Evolutionary conservation across 2,797 vertebrate species (phyloP).

Genomic region (Takifugu ocellatus): DNA sequence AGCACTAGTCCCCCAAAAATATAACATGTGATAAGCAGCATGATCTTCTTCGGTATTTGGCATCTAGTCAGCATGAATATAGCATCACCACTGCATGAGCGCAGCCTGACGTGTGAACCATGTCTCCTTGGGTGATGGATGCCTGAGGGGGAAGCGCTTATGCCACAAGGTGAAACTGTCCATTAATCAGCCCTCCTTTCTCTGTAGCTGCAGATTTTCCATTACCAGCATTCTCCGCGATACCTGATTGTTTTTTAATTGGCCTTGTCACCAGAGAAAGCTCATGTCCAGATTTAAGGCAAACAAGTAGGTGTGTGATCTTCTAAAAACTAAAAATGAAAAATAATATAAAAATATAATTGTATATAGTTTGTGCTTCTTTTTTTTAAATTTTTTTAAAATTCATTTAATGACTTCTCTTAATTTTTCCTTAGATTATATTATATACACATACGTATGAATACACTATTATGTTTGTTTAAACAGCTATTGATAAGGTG

Average conservation of each 20-base stretch:
- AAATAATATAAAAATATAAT: not conserved
- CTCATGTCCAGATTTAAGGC: slow-evolving; percentile 69
- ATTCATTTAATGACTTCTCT: no score
- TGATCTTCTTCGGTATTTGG: slow-evolving; percentile 33
- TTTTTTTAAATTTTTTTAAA: no score
- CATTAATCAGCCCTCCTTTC: slow-evolving; percentile 79
- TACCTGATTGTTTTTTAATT: slow-evolving; percentile 85
- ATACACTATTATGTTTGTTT: no score
- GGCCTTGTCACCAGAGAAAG: slow-evolving; percentile 76
- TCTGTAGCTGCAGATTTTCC: slow-evolving; percentile 73
- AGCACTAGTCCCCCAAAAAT: slow-evolving; percentile 3
- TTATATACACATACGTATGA: no score
- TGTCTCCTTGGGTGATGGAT: slow-evolving; percentile 71
- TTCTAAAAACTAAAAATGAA: slow-evolving; percentile 5
- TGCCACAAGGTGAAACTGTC: slow-evolving; percentile 82
- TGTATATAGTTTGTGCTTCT: no score
- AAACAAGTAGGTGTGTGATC: slow-evolving; percentile 28
- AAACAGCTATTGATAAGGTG: no score
- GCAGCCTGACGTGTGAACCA: slow-evolving; percentile 49
- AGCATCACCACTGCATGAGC: slow-evolving; percentile 38
- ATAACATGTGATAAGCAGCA: slow-evolving; percentile 38
- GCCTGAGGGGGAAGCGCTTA: slow-evolving; percentile 73
- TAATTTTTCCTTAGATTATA: no score
- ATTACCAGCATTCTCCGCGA: slow-evolving; percentile 75
- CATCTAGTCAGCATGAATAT: slow-evolving; percentile 32